These are phyloP conservation scores for Falco columbarius DNA, from an alignment of 2,797 vertebrate genomes.

Conservation along the genomic window DNA sequence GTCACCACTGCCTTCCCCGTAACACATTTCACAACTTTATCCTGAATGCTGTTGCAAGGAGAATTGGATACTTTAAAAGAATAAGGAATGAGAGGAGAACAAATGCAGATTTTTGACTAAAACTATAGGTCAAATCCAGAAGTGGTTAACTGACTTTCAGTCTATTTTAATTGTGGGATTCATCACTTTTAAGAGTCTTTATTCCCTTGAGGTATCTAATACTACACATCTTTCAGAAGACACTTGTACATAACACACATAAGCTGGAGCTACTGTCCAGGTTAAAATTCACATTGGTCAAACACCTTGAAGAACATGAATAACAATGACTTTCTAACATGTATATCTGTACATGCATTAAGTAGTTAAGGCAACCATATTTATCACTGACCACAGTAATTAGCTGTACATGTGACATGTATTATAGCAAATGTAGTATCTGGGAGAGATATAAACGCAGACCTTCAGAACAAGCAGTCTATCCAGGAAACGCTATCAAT, in stretches of 20 bases:
- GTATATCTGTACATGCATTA: rapidly evolving
- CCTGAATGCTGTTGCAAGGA: rapidly evolving
- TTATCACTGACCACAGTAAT: not conserved
- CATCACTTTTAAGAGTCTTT: not conserved
- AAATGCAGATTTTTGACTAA: not conserved
- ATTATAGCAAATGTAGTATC: not conserved
- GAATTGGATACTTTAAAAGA: not conserved
- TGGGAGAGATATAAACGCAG: not conserved
- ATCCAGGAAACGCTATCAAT: not conserved
- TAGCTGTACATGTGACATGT: not conserved
- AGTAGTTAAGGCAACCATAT: not conserved
- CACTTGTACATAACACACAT: not conserved
- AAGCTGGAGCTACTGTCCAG: not conserved
- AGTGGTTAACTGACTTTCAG: not conserved
- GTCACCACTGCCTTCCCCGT: not conserved
- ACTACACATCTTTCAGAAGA: not conserved
- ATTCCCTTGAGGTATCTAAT: not conserved
- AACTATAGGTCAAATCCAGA: not conserved
- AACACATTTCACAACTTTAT: not conserved
- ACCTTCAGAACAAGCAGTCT: not conserved
- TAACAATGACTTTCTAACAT: not conserved
- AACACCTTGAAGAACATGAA: not conserved
- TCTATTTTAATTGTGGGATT: not conserved
- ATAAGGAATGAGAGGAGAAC: not conserved
- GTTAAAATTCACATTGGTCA: not conserved